A percentile compares a stretch with the other conserved stretches of the same genome.
Conservation (phyloP, 2,888 invertebrate species). For the Camptogramma bilineatum region DNA sequence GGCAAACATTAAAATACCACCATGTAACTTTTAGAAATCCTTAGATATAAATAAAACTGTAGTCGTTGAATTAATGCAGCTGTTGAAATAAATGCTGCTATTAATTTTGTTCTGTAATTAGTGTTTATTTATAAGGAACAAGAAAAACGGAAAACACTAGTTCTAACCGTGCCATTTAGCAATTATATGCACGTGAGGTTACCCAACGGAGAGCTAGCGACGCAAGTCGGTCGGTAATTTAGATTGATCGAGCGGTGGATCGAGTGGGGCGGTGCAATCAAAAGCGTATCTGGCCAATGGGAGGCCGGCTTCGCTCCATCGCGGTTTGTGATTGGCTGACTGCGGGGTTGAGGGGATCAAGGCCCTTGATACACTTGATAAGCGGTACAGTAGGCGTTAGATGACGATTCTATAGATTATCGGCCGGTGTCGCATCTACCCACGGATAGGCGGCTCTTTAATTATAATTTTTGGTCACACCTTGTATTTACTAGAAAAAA, state of each 20-base stretch:
- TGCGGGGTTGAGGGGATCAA: conserved; percentile 74
- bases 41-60: neutral
- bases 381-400: conserved; percentile 79
- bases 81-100: conserved; percentile 22
- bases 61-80: conserved; percentile 11
- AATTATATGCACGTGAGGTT: conserved; percentile 57
- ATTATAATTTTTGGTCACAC: conserved; percentile 32
- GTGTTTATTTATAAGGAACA: conserved; percentile 31
- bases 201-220: conserved; percentile 66
- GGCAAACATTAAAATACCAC: neutral
- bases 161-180: conserved; percentile 47
- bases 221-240: conserved; percentile 74
- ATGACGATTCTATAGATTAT: conserved; percentile 79
- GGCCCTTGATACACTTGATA: conserved; percentile 83
- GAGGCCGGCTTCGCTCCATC: conserved; percentile 59
- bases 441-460: conserved; percentile 44
- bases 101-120: conserved; percentile 34
- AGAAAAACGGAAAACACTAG: conserved; percentile 35
- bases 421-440: conserved; percentile 58
- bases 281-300: conserved; percentile 81
- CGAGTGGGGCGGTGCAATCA: conserved; percentile 83
- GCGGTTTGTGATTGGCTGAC: conserved; percentile 69
- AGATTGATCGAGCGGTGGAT: conserved; percentile 82
- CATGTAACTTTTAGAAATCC: neutral
- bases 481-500: conserved; percentile 35